phyloP scores from a whole-genome alignment of 2,888 invertebrate genomes.

The Clivina fossor region DNA sequence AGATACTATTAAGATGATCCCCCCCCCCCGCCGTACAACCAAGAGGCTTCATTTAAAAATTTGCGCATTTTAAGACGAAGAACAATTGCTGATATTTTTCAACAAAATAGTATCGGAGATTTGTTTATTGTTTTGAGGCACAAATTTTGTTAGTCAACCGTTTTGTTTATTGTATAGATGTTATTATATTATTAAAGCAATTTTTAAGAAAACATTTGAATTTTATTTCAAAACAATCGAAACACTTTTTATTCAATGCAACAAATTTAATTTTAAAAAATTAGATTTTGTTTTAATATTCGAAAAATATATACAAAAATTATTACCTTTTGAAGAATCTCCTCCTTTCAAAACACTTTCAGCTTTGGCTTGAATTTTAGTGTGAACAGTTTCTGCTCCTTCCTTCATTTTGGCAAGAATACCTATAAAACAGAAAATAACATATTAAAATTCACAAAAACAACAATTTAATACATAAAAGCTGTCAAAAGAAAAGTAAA shows the following conservation, averaged over 20 bases:
- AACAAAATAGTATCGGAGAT: conserved; percentile 27
- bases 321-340: conserved; percentile 62
- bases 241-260: conserved; percentile 12
- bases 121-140: conserved; percentile 2
- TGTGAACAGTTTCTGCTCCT: conserved; percentile 91
- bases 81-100: conserved; percentile 21
- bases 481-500: conserved; percentile 1
- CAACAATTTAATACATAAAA: conserved; percentile 2
- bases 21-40: no score
- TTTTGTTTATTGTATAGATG: conserved; percentile 16
- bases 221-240: not conserved
- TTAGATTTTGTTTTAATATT: not conserved
- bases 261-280: not conserved
- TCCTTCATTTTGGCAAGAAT: conserved; percentile 95
- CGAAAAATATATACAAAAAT: not conserved
- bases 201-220: conserved; percentile 3
- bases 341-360: conserved; percentile 75
- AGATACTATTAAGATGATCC: conserved; percentile 34
- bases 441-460: conserved; percentile 15
- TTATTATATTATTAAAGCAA: conserved; percentile 4
- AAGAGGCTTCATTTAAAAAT: conserved; percentile 7
- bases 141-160: conserved; percentile 27
- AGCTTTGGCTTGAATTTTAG: conserved; percentile 90
- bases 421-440: conserved; percentile 59
- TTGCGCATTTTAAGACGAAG: conserved; percentile 8